Evolutionary conservation across 1,140 invertebrate genomes (phyloP).

Genomic region (Neelides sp.): DNA sequence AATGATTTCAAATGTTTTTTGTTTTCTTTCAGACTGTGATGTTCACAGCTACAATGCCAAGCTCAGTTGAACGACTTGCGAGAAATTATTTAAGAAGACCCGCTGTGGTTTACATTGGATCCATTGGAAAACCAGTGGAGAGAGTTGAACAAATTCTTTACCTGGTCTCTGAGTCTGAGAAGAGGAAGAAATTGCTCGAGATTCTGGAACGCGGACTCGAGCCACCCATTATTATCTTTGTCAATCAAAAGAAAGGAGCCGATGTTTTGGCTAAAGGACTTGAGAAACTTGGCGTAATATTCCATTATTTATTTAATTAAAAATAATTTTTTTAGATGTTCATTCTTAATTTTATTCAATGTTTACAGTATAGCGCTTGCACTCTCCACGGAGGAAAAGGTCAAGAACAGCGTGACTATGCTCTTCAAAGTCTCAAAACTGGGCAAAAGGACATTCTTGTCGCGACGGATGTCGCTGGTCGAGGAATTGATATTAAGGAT

Average conservation of each 20-base stretch:
- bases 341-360: slow-evolving; percentile 24
- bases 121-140: slow-evolving; percentile 95
- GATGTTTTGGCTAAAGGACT: slow-evolving; percentile 93
- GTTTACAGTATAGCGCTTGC: slow-evolving; percentile 71
- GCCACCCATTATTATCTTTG: slow-evolving; percentile 98
- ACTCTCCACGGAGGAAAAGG: slow-evolving; percentile 99
- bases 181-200: slow-evolving; percentile 77
- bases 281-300: slow-evolving; percentile 78
- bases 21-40: slow-evolving; percentile 75
- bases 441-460: slow-evolving; percentile 95
- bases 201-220: slow-evolving; percentile 74
- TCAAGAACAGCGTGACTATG: slow-evolving; percentile 98
- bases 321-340: slow-evolving; percentile 15
- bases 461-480: slow-evolving; percentile 98
- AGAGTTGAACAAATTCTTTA: slow-evolving; percentile 95
- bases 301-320: slow-evolving; percentile 6
- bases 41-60: slow-evolving; percentile 99
- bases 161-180: slow-evolving; percentile 87
- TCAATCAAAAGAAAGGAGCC: slow-evolving; percentile 99
- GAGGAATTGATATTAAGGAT: slow-evolving; percentile 99
- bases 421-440: slow-evolving; percentile 84
- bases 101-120: slow-evolving; percentile 95
- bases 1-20: slow-evolving; percentile 2
- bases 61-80: slow-evolving; percentile 90
- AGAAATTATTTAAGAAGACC: slow-evolving; percentile 87